Base-by-base conservation (phyloP, 2,797 vertebrate species). In the Hydrolagus colliei region DNA sequence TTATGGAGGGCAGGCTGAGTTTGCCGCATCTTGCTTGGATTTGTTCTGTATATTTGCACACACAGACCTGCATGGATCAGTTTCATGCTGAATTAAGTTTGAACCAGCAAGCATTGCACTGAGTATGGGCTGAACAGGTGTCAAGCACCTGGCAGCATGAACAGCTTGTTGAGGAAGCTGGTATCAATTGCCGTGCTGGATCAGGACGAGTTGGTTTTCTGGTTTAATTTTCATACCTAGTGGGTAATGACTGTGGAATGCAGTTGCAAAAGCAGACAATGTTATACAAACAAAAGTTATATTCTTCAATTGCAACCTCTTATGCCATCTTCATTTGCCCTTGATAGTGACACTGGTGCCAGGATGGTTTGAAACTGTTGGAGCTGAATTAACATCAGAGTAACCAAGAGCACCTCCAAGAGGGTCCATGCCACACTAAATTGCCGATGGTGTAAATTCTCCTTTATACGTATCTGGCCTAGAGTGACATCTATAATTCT, bases 61-160 rank as follows among this genome's bases (percentile, higher is more conserved):
- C 41, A 52, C 41, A 52, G 16, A 84, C 41, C 6, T 52, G 67
- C 13, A 18, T 84, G 63, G 16, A 84, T 41, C 10, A 68, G 32
- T 65, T 52, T 68, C 65, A 71, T 12, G 79, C 79, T 84, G 32
- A 84, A 84, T 71, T 84, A 84, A 84, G 32, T 84, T 27, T 84
- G 32, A 41, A 71, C 41, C 62, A 84, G 65, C 27, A 68, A 35
- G 65, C 79, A 84, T 41, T 84, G 67, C 62, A 71, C 35, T 84
- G 71, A 65, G 67, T 62, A 27, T 79, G 61, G 13, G 27, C 62
- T 80, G 67, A 84, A 84, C 79, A 84, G 79, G 79, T 84, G 79
- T 84, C 63, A 84, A 84, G 11, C 65, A 84, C 65, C 79, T 84
- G 32, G 65, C 16, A 84, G 65, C 41, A 63, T 84, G 32, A 84